Conservation (phyloP, 2,888 invertebrate species). For the Yponomeuta cagnagella region DNA sequence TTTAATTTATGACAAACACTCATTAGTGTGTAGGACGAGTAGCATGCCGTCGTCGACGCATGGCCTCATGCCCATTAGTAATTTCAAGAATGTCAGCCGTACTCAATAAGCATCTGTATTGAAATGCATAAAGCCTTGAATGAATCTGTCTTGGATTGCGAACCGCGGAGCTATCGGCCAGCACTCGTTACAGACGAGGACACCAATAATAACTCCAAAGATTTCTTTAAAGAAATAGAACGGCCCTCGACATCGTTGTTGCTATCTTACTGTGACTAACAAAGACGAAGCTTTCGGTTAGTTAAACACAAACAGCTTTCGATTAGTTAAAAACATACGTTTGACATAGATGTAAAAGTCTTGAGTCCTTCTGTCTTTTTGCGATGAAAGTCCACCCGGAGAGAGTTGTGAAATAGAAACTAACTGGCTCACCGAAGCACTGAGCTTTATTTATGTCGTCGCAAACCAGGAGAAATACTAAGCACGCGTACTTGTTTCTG, state of each 20-base stretch:
- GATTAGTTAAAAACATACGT: not conserved
- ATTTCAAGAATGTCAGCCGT: slow-evolving; percentile 19
- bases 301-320: not conserved
- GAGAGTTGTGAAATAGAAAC: slow-evolving; percentile 16
- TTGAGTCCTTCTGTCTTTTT: not conserved
- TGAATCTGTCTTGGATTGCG: not conserved
- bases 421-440: not conserved
- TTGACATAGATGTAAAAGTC: not conserved
- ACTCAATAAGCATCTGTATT: slow-evolving; percentile 18
- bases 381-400: slow-evolving; percentile 14
- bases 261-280: no score
- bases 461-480: not conserved
- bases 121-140: slow-evolving; percentile 7
- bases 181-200: not conserved
- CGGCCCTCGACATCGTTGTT: no score
- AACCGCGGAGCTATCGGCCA: not conserved
- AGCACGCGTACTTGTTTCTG: no score
- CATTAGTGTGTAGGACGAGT: slow-evolving; percentile 14
- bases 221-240: no score
- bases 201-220: not conserved
- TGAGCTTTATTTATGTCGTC: not conserved
- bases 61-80: slow-evolving; percentile 13
- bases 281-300: not conserved
- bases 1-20: slow-evolving; percentile 12
- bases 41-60: slow-evolving; percentile 3